These are phyloP conservation scores for Pimpla rufipes DNA, from an alignment of 2,888 invertebrate genomes.

Conservation along the genomic window DNA sequence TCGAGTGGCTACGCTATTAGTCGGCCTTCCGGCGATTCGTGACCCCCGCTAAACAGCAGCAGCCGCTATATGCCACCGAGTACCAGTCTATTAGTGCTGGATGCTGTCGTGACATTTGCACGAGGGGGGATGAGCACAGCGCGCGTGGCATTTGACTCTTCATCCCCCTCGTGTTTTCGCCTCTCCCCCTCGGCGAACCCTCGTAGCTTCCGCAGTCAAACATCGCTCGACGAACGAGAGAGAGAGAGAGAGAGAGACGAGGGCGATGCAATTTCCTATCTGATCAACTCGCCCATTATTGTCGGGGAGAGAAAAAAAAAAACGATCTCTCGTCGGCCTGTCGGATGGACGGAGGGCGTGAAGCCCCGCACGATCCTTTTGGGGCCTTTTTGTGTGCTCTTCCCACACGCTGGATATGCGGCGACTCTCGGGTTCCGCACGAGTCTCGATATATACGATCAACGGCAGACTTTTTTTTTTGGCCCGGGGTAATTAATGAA, in stretches of 20 bases:
- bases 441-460: no score
- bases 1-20: slow-evolving; percentile 61
- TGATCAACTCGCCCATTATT: slow-evolving; percentile 61
- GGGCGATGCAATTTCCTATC: slow-evolving; percentile 70
- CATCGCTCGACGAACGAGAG: slow-evolving; percentile 37
- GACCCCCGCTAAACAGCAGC: not conserved
- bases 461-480: no score
- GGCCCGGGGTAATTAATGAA: no score
- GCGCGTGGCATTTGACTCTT: slow-evolving; percentile 82
- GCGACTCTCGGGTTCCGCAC: slow-evolving; percentile 26
- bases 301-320: slow-evolving; percentile 28
- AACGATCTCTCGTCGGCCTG: slow-evolving; percentile 56
- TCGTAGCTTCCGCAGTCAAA: slow-evolving; percentile 42
- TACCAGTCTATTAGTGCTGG: slow-evolving; percentile 79
- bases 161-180: slow-evolving; percentile 69
- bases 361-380: slow-evolving; percentile 59
- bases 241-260: no score
- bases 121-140: slow-evolving; percentile 47
- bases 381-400: slow-evolving; percentile 80
- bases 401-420: slow-evolving; percentile 78
- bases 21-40: slow-evolving; percentile 60
- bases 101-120: slow-evolving; percentile 78
- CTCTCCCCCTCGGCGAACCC: slow-evolving; percentile 38
- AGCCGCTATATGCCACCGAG: slow-evolving; percentile 43
- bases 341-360: slow-evolving; percentile 33